These are phyloP conservation scores for Pitta sordida DNA, from an alignment of 2,113 vertebrate species.

Conservation along the genomic window DNA sequence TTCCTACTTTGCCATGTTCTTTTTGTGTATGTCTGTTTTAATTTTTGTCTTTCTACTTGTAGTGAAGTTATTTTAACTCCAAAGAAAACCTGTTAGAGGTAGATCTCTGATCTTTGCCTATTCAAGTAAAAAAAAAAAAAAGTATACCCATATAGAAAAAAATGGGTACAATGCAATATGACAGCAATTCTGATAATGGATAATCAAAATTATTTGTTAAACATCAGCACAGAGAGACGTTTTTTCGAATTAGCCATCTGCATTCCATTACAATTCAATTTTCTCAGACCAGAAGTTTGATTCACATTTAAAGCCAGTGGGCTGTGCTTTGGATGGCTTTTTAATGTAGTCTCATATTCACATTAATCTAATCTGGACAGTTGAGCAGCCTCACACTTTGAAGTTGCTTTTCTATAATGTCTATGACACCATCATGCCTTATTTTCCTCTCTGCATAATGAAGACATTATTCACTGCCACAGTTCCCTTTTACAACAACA, in stretches of 20 bases:
- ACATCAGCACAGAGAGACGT: not conserved
- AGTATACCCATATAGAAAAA: not conserved
- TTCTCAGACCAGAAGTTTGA: not conserved
- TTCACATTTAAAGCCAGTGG: not conserved
- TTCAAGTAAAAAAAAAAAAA: not conserved
- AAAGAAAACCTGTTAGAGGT: not conserved
- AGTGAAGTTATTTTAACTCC: not conserved
- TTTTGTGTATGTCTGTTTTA: not conserved
- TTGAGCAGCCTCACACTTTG: not conserved
- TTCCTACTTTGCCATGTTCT: not conserved
- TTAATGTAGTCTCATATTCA: not conserved
- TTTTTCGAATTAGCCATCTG: not conserved
- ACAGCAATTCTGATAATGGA: not conserved
- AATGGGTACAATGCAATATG: not conserved
- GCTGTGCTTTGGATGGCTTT: not conserved
- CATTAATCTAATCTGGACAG: not conserved
- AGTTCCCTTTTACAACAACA: not conserved
- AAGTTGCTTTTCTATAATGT: not conserved
- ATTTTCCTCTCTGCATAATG: not conserved
- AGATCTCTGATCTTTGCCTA: not conserved
- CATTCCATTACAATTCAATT: not conserved
- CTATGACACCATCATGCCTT: not conserved
- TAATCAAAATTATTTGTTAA: not conserved
- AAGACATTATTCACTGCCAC: not conserved
- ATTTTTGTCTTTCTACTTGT: not conserved